Conservation (phyloP, 2,113 vertebrate genomes). For the Pavo muticus region DNA sequence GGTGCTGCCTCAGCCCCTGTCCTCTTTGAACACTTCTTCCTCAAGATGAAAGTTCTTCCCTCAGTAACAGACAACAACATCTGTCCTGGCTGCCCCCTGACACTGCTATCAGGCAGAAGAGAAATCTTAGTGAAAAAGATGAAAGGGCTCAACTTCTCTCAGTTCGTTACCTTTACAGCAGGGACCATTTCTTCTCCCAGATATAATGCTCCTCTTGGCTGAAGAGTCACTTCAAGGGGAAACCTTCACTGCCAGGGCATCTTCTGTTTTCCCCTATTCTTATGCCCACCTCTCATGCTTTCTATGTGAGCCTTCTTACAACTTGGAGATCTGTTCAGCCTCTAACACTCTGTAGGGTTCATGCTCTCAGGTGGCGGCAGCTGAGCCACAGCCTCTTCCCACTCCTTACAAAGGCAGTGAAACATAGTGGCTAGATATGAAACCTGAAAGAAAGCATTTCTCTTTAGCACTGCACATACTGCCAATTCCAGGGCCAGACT, state of each 20-base stretch:
- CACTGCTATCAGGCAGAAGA: neutral
- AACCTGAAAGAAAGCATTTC: neutral
- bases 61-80: neutral
- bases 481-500: neutral
- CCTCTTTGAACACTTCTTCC: neutral
- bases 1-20: neutral
- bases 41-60: slow-evolving; percentile 17
- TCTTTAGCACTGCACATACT: neutral
- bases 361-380: neutral
- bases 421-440: neutral
- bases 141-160: neutral
- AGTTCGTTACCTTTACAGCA: neutral
- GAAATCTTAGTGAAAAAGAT: neutral
- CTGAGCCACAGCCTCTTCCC: neutral
- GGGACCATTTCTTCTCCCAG: neutral
- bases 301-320: neutral
- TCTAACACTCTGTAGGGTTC: neutral
- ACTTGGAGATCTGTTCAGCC: neutral
- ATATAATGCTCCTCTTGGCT: neutral
- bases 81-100: neutral
- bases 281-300: neutral
- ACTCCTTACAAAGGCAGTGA: neutral
- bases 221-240: neutral
- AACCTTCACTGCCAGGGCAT: neutral
- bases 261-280: neutral